Conservation (phyloP, 2,797 vertebrate genomes). For the Austrolebias charrua region DNA sequence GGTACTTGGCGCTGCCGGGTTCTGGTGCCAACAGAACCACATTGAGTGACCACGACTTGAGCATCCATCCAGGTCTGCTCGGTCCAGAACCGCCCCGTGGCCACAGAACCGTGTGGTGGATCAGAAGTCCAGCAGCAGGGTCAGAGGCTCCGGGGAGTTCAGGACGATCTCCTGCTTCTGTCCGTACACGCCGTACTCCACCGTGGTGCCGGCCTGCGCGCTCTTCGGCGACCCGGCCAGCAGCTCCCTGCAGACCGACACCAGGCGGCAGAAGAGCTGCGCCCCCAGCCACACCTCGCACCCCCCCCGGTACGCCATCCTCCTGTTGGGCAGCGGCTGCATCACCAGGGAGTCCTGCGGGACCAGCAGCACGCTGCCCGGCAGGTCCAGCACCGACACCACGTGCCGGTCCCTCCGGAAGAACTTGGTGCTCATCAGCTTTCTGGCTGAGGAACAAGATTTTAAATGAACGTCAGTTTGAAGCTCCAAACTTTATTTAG, state of each 20-base stretch:
- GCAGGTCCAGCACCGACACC: slow-evolving; percentile 84
- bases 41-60: too few species aligned
- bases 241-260: slow-evolving; percentile 80
- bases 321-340: slow-evolving; percentile 71
- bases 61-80: too few species aligned
- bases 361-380: slow-evolving; percentile 84
- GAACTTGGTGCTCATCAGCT: slow-evolving; percentile 82
- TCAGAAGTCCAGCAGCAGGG: slow-evolving; percentile 88
- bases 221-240: slow-evolving; percentile 75
- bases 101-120: too few species aligned
- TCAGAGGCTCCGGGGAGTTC: slow-evolving; percentile 84
- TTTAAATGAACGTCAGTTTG: too few species aligned
- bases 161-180: slow-evolving; percentile 85
- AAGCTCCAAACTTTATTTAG: too few species aligned
- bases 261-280: slow-evolving; percentile 83
- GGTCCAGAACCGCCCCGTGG: neutral
- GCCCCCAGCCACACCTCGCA: slow-evolving; percentile 79
- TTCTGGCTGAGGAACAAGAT: slow-evolving; percentile 70
- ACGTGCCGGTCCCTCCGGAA: slow-evolving; percentile 80
- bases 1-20: too few species aligned
- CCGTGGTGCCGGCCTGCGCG: slow-evolving; percentile 64
- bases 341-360: slow-evolving; percentile 88
- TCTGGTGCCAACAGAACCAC: too few species aligned
- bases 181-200: slow-evolving; percentile 85
- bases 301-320: slow-evolving; percentile 80